Percentiles rank a stretch among this genome's conserved stretches.
Conservation (phyloP, 2,888 invertebrate species). For the Acronicta leporina region DNA sequence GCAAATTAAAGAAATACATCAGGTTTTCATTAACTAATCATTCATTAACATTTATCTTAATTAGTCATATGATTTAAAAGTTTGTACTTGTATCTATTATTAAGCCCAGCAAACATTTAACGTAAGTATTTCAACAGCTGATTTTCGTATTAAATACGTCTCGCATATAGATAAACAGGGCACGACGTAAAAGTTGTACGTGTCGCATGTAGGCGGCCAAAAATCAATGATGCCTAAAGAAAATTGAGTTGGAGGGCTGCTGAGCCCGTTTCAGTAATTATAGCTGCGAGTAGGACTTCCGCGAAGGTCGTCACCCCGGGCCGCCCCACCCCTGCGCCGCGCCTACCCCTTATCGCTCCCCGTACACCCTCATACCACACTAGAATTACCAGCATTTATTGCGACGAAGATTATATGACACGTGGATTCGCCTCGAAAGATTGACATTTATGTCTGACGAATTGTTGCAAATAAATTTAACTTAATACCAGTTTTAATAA, state of each 20-base stretch:
- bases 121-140: constrained; percentile 28
- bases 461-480: constrained; percentile 7
- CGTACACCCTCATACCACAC: constrained; percentile 37
- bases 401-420: constrained; percentile 32
- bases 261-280: constrained; percentile 69
- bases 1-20: not conserved
- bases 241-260: constrained; percentile 66
- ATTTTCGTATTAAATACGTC: constrained; percentile 18
- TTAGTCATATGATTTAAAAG: not conserved
- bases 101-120: too few species aligned
- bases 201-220: constrained; percentile 34
- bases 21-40: not conserved
- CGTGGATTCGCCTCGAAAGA: constrained; percentile 29
- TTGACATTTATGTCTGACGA: constrained; percentile 25
- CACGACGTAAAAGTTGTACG: constrained; percentile 30
- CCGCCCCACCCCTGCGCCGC: constrained; percentile 34
- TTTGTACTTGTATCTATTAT: too few species aligned
- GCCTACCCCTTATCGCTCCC: constrained; percentile 21
- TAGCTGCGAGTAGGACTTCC: constrained; percentile 69
- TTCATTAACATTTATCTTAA: not conserved
- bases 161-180: constrained; percentile 32
- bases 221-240: constrained; percentile 61
- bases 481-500: not conserved
- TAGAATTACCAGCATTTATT: constrained; percentile 42
- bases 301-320: constrained; percentile 69